These are phyloP conservation scores for Platalea minor DNA, from an alignment of 2,797 vertebrate genomes.

Conservation along the genomic window DNA sequence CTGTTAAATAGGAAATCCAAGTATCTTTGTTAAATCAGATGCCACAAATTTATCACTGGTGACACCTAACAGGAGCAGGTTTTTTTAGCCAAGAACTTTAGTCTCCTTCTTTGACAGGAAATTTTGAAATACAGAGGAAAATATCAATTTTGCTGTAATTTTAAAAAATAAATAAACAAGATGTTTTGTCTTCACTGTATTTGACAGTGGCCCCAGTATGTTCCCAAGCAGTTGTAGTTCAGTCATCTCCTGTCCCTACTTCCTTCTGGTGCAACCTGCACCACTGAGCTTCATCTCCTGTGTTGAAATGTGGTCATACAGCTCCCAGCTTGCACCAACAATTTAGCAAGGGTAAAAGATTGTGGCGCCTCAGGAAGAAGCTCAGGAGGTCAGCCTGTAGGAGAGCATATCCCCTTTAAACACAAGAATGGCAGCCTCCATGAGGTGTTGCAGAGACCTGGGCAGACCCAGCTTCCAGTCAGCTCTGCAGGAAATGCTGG, in stretches of 20 bases:
- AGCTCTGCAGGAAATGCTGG: background rate
- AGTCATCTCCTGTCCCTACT: background rate
- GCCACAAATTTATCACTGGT: background rate
- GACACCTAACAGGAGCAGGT: background rate
- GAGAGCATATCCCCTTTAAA: background rate
- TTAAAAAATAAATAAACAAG: background rate
- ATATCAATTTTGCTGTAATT: background rate
- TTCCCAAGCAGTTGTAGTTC: background rate
- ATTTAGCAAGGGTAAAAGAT: background rate
- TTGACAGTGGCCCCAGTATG: background rate
- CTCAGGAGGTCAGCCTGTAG: background rate
- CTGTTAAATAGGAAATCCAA: background rate
- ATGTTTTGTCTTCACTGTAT: background rate
- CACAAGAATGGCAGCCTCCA: background rate
- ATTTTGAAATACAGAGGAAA: background rate
- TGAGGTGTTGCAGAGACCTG: background rate
- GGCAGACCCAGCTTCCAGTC: background rate
- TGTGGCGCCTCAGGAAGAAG: background rate
- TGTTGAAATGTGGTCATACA: background rate
- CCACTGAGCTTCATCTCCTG: background rate
- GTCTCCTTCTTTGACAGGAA: background rate
- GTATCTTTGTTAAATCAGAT: background rate
- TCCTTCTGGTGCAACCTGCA: background rate
- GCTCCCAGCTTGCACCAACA: background rate
- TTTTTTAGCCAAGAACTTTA: background rate